Conservation (phyloP, 23 tunicate species). For the Diplosoma virens region DNA sequence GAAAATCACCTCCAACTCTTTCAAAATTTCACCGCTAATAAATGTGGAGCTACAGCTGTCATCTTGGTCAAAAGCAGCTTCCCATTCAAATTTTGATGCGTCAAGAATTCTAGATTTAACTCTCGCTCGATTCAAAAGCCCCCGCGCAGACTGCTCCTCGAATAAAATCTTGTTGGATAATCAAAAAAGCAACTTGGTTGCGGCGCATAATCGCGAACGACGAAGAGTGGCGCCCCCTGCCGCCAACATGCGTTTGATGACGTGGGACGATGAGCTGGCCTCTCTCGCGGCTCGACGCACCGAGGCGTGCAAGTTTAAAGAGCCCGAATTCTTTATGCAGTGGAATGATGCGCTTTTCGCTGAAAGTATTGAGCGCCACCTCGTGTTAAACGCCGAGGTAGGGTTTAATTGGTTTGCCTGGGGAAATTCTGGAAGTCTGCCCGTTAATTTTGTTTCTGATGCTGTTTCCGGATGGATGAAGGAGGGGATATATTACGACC, state of each 20-base stretch:
- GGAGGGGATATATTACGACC: slow-evolving; percentile 42
- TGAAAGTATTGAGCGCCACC: slow-evolving; percentile 34
- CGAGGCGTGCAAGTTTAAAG: slow-evolving; percentile 43
- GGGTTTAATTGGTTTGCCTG: slow-evolving; percentile 84
- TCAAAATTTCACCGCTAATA: too few species aligned
- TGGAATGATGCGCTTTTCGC: not conserved
- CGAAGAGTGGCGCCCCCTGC: slow-evolving; percentile 58
- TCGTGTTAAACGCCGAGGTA: slow-evolving; percentile 40
- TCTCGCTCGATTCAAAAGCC: not conserved
- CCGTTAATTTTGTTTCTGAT: slow-evolving; percentile 31
- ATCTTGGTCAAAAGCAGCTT: too few species aligned
- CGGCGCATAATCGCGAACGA: slow-evolving; percentile 57
- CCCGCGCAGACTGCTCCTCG: not conserved
- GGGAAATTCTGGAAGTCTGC: slow-evolving; percentile 45
- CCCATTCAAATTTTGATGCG: too few species aligned
- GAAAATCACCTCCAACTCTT: too few species aligned
- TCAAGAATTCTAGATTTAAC: not conserved
- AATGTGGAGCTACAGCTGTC: too few species aligned
- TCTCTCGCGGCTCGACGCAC: slow-evolving; percentile 64
- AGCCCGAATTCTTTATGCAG: slow-evolving; percentile 12
- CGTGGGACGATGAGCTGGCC: slow-evolving; percentile 82
- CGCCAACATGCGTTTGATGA: slow-evolving; percentile 53
- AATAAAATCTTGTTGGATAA: too few species aligned
- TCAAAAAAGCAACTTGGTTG: slow-evolving; percentile 25
- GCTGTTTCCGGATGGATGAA: slow-evolving; percentile 59